Base-by-base conservation (phyloP, 2,888 invertebrate genomes). In the Tenthredo scrophulariae region DNA sequence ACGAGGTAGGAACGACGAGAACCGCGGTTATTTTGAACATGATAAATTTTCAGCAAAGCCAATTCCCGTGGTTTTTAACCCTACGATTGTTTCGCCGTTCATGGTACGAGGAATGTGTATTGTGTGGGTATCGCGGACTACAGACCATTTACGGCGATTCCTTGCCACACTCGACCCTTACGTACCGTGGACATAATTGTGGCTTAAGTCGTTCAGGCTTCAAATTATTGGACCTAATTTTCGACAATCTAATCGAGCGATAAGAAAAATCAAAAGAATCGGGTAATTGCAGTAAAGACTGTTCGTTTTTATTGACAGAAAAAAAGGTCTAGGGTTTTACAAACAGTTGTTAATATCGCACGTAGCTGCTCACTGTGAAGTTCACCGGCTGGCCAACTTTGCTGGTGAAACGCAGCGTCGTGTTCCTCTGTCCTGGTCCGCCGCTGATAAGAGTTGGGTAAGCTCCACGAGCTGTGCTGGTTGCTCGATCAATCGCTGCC, bases 31-130 rank as follows among this genome's bases (percentile, higher is more conserved):
- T n/a, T 50, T 18, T 50, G 1, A 50, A 50, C 50, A 7, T 2
- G n/a, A 10, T 58, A 58, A 9, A 65, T 65, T 65, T 15, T 22
- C 10, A 26, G 22, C 40, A 0, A 40, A 43, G 74, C 74, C n/a
- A 43, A 74, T 37, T 13, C 26, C 54, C 5, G 54, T 22, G 15
- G 18, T 54, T 54, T 77, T 77, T 22, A 3, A 80, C 65, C 40
- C 37, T 40, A 58, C 80, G 22, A 62, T 7, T 33, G 62, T 65
- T 40, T 62, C 40, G 80, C 62, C 80, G 80, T 80, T 80, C 80
- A 65, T 65, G 80, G 80, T 40, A 80, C 62, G 40, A 62, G 80
- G 80, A 80, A 80, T 80, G 80, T 26, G 40, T 37, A 80, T 80
- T 80, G 80, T 80, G 80, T 80, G 37, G 15, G 77, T 54, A 77